Conservation (phyloP, 2,113 vertebrate genomes). For the Lathamus discolor region DNA sequence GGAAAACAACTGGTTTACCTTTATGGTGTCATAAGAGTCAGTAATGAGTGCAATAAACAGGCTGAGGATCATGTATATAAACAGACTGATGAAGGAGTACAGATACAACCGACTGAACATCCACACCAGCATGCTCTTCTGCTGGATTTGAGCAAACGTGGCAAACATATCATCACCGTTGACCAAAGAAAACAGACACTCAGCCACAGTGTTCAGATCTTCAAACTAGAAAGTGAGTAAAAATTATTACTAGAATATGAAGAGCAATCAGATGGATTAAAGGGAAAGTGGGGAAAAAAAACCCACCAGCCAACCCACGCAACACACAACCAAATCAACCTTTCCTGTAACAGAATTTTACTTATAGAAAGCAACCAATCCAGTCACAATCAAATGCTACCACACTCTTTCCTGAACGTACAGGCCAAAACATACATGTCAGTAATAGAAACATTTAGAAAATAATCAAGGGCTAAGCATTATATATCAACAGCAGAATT, state of each 20-base stretch:
- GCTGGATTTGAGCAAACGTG: constrained; percentile 93
- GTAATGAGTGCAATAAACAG: constrained; percentile 99
- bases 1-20: constrained; percentile 77
- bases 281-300: not conserved
- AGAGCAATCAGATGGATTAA: not conserved
- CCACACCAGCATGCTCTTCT: constrained; percentile 92
- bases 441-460: not conserved
- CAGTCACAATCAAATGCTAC: not conserved
- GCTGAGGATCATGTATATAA: constrained; percentile 98
- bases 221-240: constrained; percentile 82
- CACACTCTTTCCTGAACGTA: not conserved
- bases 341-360: not conserved
- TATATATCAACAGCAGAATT: not conserved
- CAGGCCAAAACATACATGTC: not conserved
- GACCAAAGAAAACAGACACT: constrained; percentile 95
- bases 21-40: constrained; percentile 94
- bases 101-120: constrained; percentile 91
- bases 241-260: not conserved
- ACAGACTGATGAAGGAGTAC: constrained; percentile 96
- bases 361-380: not conserved
- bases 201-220: constrained; percentile 89
- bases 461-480: not conserved
- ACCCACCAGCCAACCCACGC: not conserved
- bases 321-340: not conserved
- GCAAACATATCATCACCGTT: constrained; percentile 99